phyloP scores from a whole-genome alignment of 2,797 vertebrate genomes.

The Cygnus olor region DNA sequence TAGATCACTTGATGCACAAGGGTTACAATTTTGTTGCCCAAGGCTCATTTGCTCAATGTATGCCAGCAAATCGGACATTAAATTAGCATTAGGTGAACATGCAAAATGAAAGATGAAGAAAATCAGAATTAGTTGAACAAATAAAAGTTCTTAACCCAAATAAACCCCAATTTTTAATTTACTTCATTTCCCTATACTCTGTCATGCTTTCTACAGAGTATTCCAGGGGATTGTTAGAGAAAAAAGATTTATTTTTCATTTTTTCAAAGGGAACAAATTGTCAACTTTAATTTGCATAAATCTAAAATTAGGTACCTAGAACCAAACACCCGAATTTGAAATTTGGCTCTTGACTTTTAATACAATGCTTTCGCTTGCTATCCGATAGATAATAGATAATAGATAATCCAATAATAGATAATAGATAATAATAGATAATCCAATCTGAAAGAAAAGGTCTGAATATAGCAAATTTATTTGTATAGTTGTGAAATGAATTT shows the following conservation, averaged over 20 bases:
- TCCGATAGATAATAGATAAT: background rate
- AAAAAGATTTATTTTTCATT: background rate
- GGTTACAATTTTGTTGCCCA: background rate
- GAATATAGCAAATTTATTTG: background rate
- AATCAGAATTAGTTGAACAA: background rate
- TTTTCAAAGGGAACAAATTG: background rate
- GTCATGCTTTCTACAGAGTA: background rate
- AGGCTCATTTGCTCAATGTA: background rate
- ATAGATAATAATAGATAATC: background rate
- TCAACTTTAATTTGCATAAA: background rate
- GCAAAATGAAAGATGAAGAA: background rate
- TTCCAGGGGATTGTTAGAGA: background rate
- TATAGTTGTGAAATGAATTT: background rate
- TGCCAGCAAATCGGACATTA: background rate
- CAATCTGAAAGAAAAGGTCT: background rate
- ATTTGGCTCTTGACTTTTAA: background rate
- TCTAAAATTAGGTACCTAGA: background rate
- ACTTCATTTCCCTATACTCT: background rate
- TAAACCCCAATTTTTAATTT: background rate
- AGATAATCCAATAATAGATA: background rate
- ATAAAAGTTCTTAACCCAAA: background rate
- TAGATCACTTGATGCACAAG: too few species aligned
- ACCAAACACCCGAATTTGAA: background rate
- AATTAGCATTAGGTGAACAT: background rate
- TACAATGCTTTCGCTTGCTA: background rate